Percentiles rank a stretch among this genome's conserved stretches.
Evolutionary conservation across 1,140 invertebrate genomes (phyloP).

Genomic region (Mizuhopecten yessoensis): DNA sequence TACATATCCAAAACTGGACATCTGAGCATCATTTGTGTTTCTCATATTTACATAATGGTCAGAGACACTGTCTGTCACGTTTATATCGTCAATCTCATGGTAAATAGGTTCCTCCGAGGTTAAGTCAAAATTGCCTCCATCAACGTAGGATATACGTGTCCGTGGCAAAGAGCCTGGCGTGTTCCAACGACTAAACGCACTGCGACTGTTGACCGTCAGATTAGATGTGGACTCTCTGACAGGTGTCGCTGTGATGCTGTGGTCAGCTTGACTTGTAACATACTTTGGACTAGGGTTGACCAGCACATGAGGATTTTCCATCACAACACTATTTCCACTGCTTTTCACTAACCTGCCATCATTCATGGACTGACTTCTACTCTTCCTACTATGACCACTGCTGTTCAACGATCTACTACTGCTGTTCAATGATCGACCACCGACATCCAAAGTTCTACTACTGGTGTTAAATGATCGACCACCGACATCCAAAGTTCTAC

Average conservation of each 20-base stretch:
- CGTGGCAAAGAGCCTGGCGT: neutral
- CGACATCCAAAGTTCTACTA: neutral
- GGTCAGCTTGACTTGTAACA: neutral
- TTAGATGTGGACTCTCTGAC: conserved; percentile 17
- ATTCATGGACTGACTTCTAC: neutral
- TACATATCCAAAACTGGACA: conserved; percentile 10
- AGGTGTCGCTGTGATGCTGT: neutral
- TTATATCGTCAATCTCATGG: neutral
- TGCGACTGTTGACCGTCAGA: neutral
- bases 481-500: neutral
- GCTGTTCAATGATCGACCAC: neutral
- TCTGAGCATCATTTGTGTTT: neutral
- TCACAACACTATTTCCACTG: neutral
- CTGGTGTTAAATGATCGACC: neutral
- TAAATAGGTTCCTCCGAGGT: conserved; percentile 37
- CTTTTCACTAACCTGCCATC: conserved; percentile 44
- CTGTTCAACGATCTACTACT: neutral
- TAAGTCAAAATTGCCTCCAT: neutral
- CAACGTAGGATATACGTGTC: neutral
- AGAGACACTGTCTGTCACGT: neutral
- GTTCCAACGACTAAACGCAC: conserved; percentile 47
- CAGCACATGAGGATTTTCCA: neutral
- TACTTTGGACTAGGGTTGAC: conserved; percentile 44
- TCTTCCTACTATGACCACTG: neutral
- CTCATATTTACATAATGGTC: neutral